These are phyloP conservation scores for Aulostomus chinensis DNA, from an alignment of 2,797 vertebrate genomes.

Conservation along the genomic window DNA sequence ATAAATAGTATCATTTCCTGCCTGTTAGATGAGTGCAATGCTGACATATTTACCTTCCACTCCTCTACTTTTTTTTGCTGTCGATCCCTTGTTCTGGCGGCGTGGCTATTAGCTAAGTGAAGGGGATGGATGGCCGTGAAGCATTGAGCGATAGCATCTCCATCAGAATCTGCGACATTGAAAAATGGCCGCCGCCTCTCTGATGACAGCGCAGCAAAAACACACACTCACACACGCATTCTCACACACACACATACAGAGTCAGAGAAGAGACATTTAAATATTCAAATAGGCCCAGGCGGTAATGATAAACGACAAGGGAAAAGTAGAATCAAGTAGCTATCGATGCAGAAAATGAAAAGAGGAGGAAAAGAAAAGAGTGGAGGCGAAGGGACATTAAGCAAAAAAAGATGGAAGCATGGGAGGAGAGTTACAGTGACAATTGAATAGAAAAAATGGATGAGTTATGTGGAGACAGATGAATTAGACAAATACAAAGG, in stretches of 20 bases:
- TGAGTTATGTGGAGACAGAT: slow-evolving; percentile 20
- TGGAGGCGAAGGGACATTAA: slow-evolving; percentile 43
- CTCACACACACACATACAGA: slow-evolving; percentile 23
- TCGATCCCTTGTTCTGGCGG: slow-evolving; percentile 51
- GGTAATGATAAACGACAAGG: slow-evolving; percentile 85
- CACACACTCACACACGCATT: slow-evolving; percentile 33
- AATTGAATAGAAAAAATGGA: slow-evolving; percentile 17
- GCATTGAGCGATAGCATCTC: slow-evolving; percentile 76
- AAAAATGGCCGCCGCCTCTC: slow-evolving; percentile 78
- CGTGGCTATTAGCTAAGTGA: slow-evolving; percentile 81
- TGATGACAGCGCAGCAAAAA: slow-evolving; percentile 75
- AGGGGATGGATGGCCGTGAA: slow-evolving; percentile 82
- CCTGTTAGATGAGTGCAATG: slow-evolving; percentile 69
- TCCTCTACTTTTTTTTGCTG: slow-evolving; percentile 37
- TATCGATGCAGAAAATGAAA: slow-evolving; percentile 87
- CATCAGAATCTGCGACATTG: slow-evolving; percentile 80
- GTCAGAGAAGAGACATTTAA: slow-evolving; percentile 75
- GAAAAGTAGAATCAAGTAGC: slow-evolving; percentile 83
- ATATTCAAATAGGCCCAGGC: slow-evolving; percentile 80
- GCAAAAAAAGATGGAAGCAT: slow-evolving; percentile 23
- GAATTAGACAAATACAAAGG: slow-evolving; percentile 8
- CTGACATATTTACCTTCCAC: slow-evolving; percentile 70
- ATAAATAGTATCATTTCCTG: slow-evolving; percentile 79
- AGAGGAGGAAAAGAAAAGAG: slow-evolving; percentile 63
- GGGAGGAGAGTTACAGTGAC: slow-evolving; percentile 28